Percentiles rank a stretch among this genome's conserved stretches.
These are phyloP conservation scores for Amphiura filiformis DNA, from an alignment of 35 echinoderm and acorn worm species.

Conservation along the genomic window DNA sequence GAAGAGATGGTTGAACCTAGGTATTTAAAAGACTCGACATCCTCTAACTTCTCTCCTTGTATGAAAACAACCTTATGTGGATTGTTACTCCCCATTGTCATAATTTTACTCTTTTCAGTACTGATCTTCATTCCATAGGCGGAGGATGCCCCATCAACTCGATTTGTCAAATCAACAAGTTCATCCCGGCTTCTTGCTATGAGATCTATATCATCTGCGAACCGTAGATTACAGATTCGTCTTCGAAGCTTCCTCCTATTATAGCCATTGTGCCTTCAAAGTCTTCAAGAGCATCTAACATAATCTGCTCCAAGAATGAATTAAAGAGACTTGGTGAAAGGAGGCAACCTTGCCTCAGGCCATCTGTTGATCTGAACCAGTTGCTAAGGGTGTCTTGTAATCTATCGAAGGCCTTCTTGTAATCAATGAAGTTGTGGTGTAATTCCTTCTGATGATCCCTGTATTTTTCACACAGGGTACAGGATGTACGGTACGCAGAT, in stretches of 20 bases:
- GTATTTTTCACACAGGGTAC: conserved; percentile 1
- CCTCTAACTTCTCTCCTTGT: background rate
- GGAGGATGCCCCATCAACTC: background rate
- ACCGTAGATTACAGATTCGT: background rate
- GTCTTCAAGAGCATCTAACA: conserved; percentile 15
- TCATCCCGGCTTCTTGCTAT: background rate
- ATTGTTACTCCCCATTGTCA: background rate
- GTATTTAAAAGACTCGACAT: background rate
- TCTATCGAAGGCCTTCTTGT: conserved; percentile 2
- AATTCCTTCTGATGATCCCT: conserved; percentile 5
- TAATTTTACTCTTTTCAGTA: background rate
- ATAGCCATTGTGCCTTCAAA: background rate
- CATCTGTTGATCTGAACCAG: background rate
- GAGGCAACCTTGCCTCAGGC: background rate
- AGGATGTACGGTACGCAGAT: no score
- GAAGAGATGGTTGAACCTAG: background rate
- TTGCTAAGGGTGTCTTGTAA: background rate
- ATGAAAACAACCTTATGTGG: background rate
- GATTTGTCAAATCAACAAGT: background rate
- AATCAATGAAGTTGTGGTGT: conserved; percentile 21
- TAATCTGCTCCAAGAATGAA: conserved; percentile 10
- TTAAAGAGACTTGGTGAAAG: background rate
- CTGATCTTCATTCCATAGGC: background rate
- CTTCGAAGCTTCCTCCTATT: no score
- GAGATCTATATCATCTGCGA: background rate